Base-by-base conservation (phyloP, 2,888 invertebrate species). In the Leucania comma region DNA sequence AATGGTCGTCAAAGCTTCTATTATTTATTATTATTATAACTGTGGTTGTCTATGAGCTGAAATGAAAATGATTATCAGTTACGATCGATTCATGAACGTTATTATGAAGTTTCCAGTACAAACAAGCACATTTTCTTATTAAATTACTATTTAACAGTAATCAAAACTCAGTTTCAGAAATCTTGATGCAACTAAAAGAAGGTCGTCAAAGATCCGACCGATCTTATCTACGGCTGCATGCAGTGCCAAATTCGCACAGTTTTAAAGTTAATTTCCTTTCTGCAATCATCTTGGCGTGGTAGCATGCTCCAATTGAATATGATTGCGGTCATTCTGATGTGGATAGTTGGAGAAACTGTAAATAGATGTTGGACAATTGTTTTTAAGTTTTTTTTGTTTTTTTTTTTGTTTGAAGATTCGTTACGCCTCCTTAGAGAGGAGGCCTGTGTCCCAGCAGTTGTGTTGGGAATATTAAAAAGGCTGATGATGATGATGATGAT, bases 241-340 rank as follows among this genome's bases (percentile, higher is more conserved):
- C 42, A 50, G 80, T 80, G 80, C 80, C 80, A 82, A 80, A 80
- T 85, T 84, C 72, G 22, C 62, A 70, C 84, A 83, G 80, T 89
- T 89, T 86, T 86, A 82, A 84, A 87, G 81, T 82, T 82, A 81
- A 88, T 88, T 86, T 86, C 88, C 87, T 78, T 68, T 26, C 71
- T 70, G 75, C 75, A 82, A 82, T 80, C 78, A 77, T 83, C 79
- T 88, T 87, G 88, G 86, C 88, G 80, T 24, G 42, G 69, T 24
- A 58, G 60, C 46, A 12, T 53, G 56, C 3, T 62, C n/a, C 35
- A 35, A 66, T 63, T 20, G 56, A 78, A 77, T 71, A 57, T 48
- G 53, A 63, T 68, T 53, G 50, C 14, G 5, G 20, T 38, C 51
- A 35, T 65, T 57, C 50, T 61, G 50, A 50, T 50, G n/a, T 53